Percentiles rank a stretch among this genome's conserved stretches.
Evolutionary conservation across 1,140 invertebrate genomes (phyloP).

Genomic region (Lycorma delicatula): DNA sequence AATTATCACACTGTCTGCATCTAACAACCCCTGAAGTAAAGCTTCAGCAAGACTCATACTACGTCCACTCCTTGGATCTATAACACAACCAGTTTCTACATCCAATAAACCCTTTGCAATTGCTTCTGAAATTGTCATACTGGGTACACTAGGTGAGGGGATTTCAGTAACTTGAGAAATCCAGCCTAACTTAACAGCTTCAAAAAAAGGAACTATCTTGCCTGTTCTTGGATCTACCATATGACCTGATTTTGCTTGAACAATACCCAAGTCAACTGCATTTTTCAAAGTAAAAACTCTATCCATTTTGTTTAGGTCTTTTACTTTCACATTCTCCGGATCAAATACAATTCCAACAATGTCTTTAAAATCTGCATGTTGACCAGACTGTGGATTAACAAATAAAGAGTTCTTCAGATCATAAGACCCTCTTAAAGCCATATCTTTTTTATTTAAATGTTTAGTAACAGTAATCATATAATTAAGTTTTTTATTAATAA

Average conservation of each 20-base stretch:
- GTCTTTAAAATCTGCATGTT: constrained; percentile 65
- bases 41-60: constrained; percentile 58
- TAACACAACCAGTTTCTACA: constrained; percentile 46
- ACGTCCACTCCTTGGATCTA: constrained; percentile 50
- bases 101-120: constrained; percentile 55
- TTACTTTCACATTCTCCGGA: constrained; percentile 64
- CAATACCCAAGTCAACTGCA: constrained; percentile 60
- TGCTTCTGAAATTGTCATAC: constrained; percentile 53
- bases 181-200: constrained; percentile 65
- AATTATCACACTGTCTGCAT: constrained; percentile 62
- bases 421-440: constrained; percentile 63
- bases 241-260: constrained; percentile 66
- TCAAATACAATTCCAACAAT: constrained; percentile 68
- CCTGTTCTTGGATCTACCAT: constrained; percentile 77
- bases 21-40: constrained; percentile 59
- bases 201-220: constrained; percentile 70
- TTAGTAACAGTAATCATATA: constrained; percentile 42
- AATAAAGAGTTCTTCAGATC: constrained; percentile 65
- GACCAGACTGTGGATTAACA: constrained; percentile 63
- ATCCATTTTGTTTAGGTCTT: constrained; percentile 57
- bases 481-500: constrained; percentile 35
- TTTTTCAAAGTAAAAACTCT: constrained; percentile 63
- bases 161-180: constrained; percentile 43
- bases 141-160: constrained; percentile 22
- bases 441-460: constrained; percentile 51